Base-by-base conservation (phyloP, 2,113 vertebrate genomes). In the Ptilonorhynchus violaceus region DNA sequence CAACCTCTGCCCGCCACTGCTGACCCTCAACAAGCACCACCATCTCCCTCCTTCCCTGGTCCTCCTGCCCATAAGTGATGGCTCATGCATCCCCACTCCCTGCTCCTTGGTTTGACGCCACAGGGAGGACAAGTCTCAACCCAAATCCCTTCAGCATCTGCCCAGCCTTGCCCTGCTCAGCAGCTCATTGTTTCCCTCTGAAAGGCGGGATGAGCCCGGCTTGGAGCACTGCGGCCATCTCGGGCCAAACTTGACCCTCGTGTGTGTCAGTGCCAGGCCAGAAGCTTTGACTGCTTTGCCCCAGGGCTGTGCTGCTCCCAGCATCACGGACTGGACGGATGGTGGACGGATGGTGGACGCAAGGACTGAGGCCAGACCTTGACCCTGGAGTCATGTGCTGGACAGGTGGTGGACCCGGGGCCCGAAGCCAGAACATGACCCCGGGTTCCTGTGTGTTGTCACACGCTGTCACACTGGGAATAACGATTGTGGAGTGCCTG, bases 401-500 rank as follows among this genome's bases (percentile, higher is more conserved):
- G 42, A 11, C 27, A 81, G 22, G 14, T 58, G 67, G 31, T 7
- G 18, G 21, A 35, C 13, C 11, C 41, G 31, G 22, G 22, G 21
- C 25, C 56, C 41, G 56, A 41, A 46, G 41, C 12, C 55, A 56
- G 47, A 15, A 3, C 30, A 14, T 4, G 17, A 20, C 15, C 72
- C 72, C 37, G 0, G 8, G 76, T 70, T 83, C 59, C 79, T 73
- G 63, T 17, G 2, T 52, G 66, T 63, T 85, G 70, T 89, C 55
- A 14, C 33, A 7, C 2, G 74, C 52, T 52, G 64, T 74, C 74
- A 60, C 77, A 21, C 14, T 2, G 15, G 88, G 39, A 91, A 67
- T 11, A 63, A 42, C 0, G 1, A 52, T 0, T 1, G 2, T 2
- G 33, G 60, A 25, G 21, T 50, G 47, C 24, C 79, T 24, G 55